Evolutionary conservation across 2,888 invertebrate genomes (phyloP).

Genomic region (Pollenia labialis): DNA sequence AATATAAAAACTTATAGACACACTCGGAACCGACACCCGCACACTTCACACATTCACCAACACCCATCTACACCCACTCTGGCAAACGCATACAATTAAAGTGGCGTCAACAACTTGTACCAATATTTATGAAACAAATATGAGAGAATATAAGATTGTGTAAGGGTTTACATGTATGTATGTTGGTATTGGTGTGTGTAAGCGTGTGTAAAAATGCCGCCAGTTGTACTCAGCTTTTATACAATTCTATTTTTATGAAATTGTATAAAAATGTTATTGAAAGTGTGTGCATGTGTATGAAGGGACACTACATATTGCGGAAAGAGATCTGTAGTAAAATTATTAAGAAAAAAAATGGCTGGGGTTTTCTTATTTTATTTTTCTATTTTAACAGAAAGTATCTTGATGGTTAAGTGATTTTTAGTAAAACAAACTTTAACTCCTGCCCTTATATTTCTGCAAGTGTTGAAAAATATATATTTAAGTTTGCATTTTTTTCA

Average conservation of each 20-base stretch:
- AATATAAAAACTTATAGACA: constrained; percentile 33
- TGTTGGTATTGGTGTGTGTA: background rate
- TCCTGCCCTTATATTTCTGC: background rate
- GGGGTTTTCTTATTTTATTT: background rate
- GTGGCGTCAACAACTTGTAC: constrained; percentile 72
- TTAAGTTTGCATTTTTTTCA: constrained; percentile 15
- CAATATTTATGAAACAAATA: constrained; percentile 68
- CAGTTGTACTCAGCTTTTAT: constrained; percentile 66
- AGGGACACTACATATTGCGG: background rate
- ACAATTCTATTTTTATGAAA: constrained; percentile 43
- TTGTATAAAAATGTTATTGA: constrained; percentile 2
- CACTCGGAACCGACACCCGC: constrained; percentile 31
- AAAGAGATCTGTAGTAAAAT: constrained; percentile 1
- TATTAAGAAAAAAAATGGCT: background rate
- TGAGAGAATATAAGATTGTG: constrained; percentile 34
- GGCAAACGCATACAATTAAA: constrained; percentile 55
- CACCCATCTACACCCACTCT: background rate
- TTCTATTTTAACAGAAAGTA: no score
- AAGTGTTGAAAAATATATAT: constrained; percentile 21
- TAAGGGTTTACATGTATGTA: background rate
- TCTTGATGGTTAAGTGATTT: no score
- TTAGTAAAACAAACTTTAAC: background rate
- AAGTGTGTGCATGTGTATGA: constrained; percentile 10
- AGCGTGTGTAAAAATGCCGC: constrained; percentile 57
- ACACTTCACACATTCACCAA: constrained; percentile 5